Evolutionary conservation across 2,113 vertebrate species (phyloP), one percentile per base, ranked within the genome.

Genomic region (Puffinus mauretanicus): DNA sequence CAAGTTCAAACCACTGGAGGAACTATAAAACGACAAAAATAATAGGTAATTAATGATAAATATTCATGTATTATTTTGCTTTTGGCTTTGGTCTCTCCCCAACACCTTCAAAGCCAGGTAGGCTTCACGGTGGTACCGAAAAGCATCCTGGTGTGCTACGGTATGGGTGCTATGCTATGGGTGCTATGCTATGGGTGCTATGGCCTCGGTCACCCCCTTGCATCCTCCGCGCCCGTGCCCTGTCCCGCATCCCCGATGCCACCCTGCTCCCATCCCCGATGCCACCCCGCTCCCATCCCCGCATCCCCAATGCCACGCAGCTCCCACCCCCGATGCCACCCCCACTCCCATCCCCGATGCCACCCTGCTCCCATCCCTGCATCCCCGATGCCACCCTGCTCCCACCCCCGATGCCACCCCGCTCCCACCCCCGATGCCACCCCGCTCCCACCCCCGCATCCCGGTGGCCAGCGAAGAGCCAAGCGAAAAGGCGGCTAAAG

Each of bases 271-370:
- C 42, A 21, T 22, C n/a, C 71, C 40, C 36, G 36, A 38, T 38
- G 36, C 36, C 36, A 38, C 36, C 36, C n/a, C 36, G 4, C 15
- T 72, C 46, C 55, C 42, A 21, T 22, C 29, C 71, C 44, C 2
- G 1, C 21, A 46, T 27, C 34, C 57, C 2, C 3, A 2, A 5
- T 7, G 36, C 16, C n/a, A 22, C 30, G 20, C 25, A 1, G 4
- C 16, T 72, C 46, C 55, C 42, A 17, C 18, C n/a, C 71, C 40
- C 36, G 36, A 38, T 38, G 36, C 36, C 36, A 38, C 36, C 36
- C 36, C 36, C 36, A 8, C 36, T 38, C 36, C 36, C 36, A 38
- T 8, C 36, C 36, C 36, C 36, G 36, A 38, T 38, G 36, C 8
- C 36, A 38, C 40, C 40, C 9, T 9, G 4, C 15, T 72, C 46